Conservation (phyloP, 2,888 invertebrate genomes). For the Zele albiditarsus region DNA sequence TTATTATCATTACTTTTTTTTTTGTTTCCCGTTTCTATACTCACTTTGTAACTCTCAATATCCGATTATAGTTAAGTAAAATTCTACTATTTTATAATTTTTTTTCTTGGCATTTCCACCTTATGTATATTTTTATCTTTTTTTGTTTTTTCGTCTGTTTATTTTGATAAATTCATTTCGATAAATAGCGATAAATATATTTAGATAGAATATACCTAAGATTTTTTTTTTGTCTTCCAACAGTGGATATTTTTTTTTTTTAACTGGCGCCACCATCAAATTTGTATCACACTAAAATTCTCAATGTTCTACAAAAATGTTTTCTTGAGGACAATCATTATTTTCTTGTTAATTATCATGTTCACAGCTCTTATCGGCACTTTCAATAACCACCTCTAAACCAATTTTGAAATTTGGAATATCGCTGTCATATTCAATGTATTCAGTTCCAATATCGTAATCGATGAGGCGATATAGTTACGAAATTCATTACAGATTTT, state of each 20-base stretch:
- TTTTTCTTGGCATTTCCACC: conserved; percentile 44
- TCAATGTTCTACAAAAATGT: conserved; percentile 56
- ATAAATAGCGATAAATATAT: conserved; percentile 47
- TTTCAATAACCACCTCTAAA: conserved; percentile 38
- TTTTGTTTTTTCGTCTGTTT: conserved; percentile 48
- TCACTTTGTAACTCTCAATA: conserved; percentile 44
- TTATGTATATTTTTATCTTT: conserved; percentile 41
- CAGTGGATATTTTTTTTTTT: conserved; percentile 42
- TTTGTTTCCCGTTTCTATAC: conserved; percentile 26
- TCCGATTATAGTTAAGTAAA: conserved; percentile 44
- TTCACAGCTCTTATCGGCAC: conserved; percentile 49
- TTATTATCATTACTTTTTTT: conserved; percentile 37
- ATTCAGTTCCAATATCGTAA: neutral
- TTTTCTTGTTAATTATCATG: conserved; percentile 33
- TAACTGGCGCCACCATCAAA: conserved; percentile 55
- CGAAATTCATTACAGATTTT: neutral
- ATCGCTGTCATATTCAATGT: conserved; percentile 7
- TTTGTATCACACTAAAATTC: conserved; percentile 65
- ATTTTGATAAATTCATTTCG: conserved; percentile 45
- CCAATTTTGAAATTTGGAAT: conserved; percentile 18
- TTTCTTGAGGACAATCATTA: neutral
- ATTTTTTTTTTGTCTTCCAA: conserved; percentile 37
- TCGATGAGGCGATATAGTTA: neutral
- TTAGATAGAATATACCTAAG: conserved; percentile 52
- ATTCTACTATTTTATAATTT: conserved; percentile 46